A percentile compares a stretch with the other conserved stretches of the same genome.
These are phyloP conservation scores for Oryzias curvinotus DNA, from an alignment of 2,113 vertebrate genomes.

Conservation along the genomic window DNA sequence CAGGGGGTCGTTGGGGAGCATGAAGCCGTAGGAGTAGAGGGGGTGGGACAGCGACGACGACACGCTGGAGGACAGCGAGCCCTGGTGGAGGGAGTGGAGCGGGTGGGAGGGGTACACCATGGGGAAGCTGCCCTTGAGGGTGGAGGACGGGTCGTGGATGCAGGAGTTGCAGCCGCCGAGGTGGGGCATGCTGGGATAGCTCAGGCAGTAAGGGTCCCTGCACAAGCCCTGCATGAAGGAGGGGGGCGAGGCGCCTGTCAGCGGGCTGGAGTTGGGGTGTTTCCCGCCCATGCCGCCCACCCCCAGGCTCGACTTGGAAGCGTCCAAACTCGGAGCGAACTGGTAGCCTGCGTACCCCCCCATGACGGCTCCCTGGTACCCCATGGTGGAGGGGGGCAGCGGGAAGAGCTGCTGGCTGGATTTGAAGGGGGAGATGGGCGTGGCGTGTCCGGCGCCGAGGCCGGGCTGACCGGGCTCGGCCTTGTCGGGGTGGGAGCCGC, in stretches of 20 bases:
- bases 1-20: constrained; percentile 92
- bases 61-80: constrained; percentile 83
- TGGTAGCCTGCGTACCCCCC: constrained; percentile 92
- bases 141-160: constrained; percentile 86
- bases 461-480: constrained; percentile 76
- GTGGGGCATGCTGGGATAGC: constrained; percentile 89
- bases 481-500: constrained; percentile 74
- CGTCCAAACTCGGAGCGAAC: constrained; percentile 88
- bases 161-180: constrained; percentile 92
- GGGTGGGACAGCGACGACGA: constrained; percentile 87
- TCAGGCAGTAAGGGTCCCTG: constrained; percentile 94
- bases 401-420: constrained; percentile 89
- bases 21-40: constrained; percentile 96
- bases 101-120: constrained; percentile 92
- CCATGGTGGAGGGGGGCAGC: constrained; percentile 87
- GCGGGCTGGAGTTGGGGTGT: constrained; percentile 91
- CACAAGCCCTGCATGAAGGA: constrained; percentile 97
- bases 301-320: constrained; percentile 85
- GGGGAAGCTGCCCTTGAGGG: constrained; percentile 87
- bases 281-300: constrained; percentile 87
- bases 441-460: constrained; percentile 82
- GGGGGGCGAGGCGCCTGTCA: constrained; percentile 91
- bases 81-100: constrained; percentile 86
- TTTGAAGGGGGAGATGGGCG: constrained; percentile 93
- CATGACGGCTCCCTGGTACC: constrained; percentile 93